Evolutionary conservation across 2,113 vertebrate genomes (phyloP).

Genomic region (Nothocercus nigrocapillus): DNA sequence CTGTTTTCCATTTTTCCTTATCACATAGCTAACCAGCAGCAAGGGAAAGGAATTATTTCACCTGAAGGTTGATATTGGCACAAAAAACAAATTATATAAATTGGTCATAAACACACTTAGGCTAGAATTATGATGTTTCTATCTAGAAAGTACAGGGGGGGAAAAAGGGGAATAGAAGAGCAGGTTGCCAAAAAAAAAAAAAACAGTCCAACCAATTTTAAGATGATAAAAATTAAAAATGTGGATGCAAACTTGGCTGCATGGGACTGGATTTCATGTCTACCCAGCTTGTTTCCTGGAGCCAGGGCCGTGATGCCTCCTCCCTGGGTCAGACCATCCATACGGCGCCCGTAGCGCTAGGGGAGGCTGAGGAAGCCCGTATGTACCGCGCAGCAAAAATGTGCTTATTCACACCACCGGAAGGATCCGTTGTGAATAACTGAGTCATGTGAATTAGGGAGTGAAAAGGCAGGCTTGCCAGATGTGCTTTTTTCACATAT

Average conservation of each 20-base stretch:
- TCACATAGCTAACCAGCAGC: not conserved
- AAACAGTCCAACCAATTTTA: not conserved
- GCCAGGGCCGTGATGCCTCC: not conserved
- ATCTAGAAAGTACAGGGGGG: not conserved
- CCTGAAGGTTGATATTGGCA: not conserved
- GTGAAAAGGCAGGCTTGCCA: constrained; percentile 18
- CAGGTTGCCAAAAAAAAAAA: not conserved
- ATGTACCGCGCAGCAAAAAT: not conserved
- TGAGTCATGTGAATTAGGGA: constrained; percentile 14
- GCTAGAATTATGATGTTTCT: not conserved
- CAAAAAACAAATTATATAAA: not conserved
- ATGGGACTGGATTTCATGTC: accelerated
- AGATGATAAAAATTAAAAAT: not conserved
- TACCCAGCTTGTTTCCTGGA: accelerated
- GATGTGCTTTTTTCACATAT: constrained; percentile 72
- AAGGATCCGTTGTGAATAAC: constrained; percentile 3
- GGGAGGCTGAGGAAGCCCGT: not conserved
- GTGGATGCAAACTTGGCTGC: not conserved
- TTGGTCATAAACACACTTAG: not conserved
- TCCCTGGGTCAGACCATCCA: not conserved
- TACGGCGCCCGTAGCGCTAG: accelerated
- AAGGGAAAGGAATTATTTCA: not conserved
- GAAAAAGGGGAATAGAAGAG: not conserved
- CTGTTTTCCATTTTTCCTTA: not conserved
- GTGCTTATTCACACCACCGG: not conserved